Evolutionary conservation across 1,140 invertebrate genomes (phyloP), one percentile per base, ranked within the genome.

Genomic region (Nomia melanderi): DNA sequence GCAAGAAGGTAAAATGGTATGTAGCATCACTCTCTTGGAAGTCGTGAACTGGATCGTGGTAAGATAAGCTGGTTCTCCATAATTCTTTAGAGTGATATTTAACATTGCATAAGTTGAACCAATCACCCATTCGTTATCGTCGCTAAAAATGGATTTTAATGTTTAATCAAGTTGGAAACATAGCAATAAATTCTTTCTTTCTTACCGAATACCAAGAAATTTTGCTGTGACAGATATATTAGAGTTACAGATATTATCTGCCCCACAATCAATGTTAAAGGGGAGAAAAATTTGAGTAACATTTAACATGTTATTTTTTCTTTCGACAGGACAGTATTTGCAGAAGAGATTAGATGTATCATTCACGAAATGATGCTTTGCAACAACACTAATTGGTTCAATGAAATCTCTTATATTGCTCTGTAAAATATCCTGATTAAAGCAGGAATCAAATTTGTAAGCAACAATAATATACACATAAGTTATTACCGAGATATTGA

Each of bases 251-350:
- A 92, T 79, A 54, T 88, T 88, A 23, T 90, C 90, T 23, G 83
- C 82, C 17, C 92, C 90, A 73, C 91, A 91, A 82, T 25, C 92
- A 82, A 63, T 92, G 80, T 86, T 88, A 84, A 84, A 93, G 81
- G 82, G 89, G 86, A 82, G 88, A 79, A 76, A 89, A 82, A 63
- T 86, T 79, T 39, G 80, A 56, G 56, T 25, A 17, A 33, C 56
- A 20, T 77, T 82, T n/a, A 62, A 69, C 23, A 69, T 56, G 9
- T 8, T 31, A 31, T 64, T 75, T 56, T 44, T 77, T 14, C 64
- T 72, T 59, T 88, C 86, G 11, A 88, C 56, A 4, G 87, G 82
- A 62, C 88, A 89, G 0, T 62, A 62, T 36, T 83, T 72, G 44
- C 85, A 87, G 39, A 83, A 86, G n/a, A 33, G 25, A 29, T 8